A percentile compares a stretch with the other conserved stretches of the same genome.
These are phyloP conservation scores for Glossosoma conforme DNA, from an alignment of 1,140 invertebrate species.

Conservation along the genomic window DNA sequence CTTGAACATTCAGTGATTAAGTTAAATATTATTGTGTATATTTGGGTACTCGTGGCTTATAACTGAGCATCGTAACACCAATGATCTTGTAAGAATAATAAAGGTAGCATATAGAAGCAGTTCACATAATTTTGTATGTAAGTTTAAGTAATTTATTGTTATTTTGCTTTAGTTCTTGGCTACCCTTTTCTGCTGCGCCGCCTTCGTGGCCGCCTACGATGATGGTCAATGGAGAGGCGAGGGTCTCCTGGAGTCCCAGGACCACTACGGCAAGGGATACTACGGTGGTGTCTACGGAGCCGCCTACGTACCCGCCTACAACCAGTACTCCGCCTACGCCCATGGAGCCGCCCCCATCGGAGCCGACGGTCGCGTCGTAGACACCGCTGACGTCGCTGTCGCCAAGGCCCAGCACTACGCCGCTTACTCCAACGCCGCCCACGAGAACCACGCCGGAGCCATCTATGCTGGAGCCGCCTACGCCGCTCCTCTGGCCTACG, in stretches of 20 bases:
- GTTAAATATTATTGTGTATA: too few relatives aligned
- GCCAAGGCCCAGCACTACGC: slow-evolving; percentile 44
- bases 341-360: slow-evolving; percentile 20
- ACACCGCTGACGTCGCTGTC: slow-evolving; percentile 44
- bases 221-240: slow-evolving; percentile 12
- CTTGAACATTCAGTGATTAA: too few relatives aligned
- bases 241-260: slow-evolving; percentile 7
- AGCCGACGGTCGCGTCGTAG: slow-evolving; percentile 37
- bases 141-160: too few relatives aligned
- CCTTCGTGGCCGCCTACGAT: slow-evolving; percentile 2
- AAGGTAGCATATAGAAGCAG: too few relatives aligned
- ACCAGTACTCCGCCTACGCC: slow-evolving; percentile 35
- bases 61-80: too few relatives aligned
- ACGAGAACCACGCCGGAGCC: slow-evolving; percentile 26
- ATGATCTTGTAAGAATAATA: too few relatives aligned
- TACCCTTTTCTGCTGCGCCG: slow-evolving; percentile 3
- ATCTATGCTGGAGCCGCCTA: background rate
- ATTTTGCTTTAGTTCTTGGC: too few relatives aligned
- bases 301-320: slow-evolving; percentile 37
- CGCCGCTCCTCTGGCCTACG: background rate
- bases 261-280: slow-evolving; percentile 30
- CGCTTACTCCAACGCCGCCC: slow-evolving; percentile 41
- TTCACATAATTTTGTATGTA: too few relatives aligned
- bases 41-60: too few relatives aligned
- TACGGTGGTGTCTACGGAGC: slow-evolving; percentile 28